Evolutionary conservation across 1,140 invertebrate genomes (phyloP).

Genomic region (Bombyx mandarina): DNA sequence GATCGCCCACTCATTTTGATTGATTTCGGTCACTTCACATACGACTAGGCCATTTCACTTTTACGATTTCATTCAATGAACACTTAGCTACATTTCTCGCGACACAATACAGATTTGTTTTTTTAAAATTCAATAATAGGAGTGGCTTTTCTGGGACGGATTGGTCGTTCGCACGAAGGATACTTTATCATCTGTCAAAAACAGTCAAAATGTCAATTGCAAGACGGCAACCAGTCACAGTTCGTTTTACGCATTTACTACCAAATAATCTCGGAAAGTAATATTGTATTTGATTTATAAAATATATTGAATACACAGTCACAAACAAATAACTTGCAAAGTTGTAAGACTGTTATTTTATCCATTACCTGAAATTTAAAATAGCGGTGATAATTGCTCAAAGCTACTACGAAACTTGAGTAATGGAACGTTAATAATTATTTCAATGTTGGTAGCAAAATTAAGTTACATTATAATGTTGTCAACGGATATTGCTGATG

Average conservation of each 20-base stretch:
- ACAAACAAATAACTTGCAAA: too few species aligned
- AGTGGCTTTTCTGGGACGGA: conserved; percentile 64
- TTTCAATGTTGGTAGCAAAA: conserved; percentile 17
- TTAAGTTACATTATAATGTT: conserved; percentile 11
- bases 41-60: conserved; percentile 43
- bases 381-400: too few species aligned
- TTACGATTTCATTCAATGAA: conserved; percentile 21
- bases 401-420: not conserved
- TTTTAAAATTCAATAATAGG: conserved; percentile 24
- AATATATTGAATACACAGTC: too few species aligned
- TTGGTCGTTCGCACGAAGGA: conserved; percentile 32
- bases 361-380: too few species aligned
- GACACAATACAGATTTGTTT: conserved; percentile 26
- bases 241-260: conserved; percentile 18
- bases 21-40: conserved; percentile 29
- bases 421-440: conserved; percentile 12
- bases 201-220: not conserved
- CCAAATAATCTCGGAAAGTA: not conserved
- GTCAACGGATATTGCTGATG: conserved; percentile 12
- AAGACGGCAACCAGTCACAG: not conserved
- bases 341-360: too few species aligned
- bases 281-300: too few species aligned
- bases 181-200: conserved; percentile 59
- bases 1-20: conserved; percentile 64
- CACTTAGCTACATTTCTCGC: conserved; percentile 54